Evolutionary conservation across 2,797 vertebrate genomes (phyloP).

Genomic region (Chaunax sp.): DNA sequence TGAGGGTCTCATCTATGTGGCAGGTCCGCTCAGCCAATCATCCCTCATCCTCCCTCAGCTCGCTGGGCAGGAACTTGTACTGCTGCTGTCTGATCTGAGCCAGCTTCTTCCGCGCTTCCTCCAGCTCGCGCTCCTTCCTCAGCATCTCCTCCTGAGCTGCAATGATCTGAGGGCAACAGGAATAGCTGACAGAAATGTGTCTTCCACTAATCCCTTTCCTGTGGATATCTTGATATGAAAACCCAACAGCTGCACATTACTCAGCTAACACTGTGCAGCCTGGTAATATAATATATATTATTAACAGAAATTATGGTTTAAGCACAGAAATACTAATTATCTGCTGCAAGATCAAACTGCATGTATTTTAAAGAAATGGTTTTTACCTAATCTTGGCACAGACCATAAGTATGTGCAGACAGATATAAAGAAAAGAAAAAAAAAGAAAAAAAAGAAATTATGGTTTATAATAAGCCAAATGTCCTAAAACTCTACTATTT

Average conservation of each 20-base stretch:
- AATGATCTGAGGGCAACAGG: constrained; percentile 87
- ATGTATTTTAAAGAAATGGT: too few relatives aligned
- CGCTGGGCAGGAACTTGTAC: constrained; percentile 97
- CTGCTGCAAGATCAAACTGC: too few relatives aligned
- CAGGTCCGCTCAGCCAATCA: constrained; percentile 70
- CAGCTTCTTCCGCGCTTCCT: constrained; percentile 97
- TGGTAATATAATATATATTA: too few relatives aligned
- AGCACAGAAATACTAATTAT: too few relatives aligned
- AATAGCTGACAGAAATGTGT: constrained; percentile 43
- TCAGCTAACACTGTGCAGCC: not conserved
- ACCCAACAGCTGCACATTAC: not conserved
- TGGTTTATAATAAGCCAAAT: not conserved
- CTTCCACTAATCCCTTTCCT: constrained; percentile 19
- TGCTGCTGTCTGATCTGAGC: constrained; percentile 99
- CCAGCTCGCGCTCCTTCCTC: constrained; percentile 96
- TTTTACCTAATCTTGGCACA: too few relatives aligned
- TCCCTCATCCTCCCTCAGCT: constrained; percentile 95
- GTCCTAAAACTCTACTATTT: too few relatives aligned
- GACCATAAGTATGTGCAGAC: too few relatives aligned
- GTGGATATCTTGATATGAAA: constrained; percentile 22
- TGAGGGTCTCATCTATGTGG: constrained; percentile 41
- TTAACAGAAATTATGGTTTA: not conserved
- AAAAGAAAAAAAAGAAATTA: not conserved
- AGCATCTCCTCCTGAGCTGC: constrained; percentile 99
- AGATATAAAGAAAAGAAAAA: too few relatives aligned